Conservation (phyloP, 2,888 invertebrate species). For the Apodemia duryi region DNA sequence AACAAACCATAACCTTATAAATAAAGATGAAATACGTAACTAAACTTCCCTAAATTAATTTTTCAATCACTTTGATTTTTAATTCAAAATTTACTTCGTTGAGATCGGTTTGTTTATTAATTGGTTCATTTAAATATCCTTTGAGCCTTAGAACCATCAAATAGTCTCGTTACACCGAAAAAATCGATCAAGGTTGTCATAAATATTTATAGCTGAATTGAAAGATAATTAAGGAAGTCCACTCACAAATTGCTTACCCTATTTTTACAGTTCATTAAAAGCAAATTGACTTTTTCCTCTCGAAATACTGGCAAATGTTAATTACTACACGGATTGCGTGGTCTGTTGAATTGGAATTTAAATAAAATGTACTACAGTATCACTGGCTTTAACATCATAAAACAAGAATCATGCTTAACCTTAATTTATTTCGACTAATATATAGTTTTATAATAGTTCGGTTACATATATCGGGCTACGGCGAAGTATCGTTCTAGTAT, state of each 20-base stretch:
- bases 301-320: conserved; percentile 7
- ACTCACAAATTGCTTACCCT: conserved; percentile 5
- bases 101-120: conserved; percentile 2
- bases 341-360: conserved; percentile 6
- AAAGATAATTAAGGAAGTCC: conserved; percentile 2
- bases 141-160: background rate
- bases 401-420: too few relatives aligned
- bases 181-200: conserved; percentile 9
- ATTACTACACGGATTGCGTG: conserved; percentile 3
- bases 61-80: conserved; percentile 1
- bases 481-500: too few relatives aligned
- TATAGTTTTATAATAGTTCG: too few relatives aligned
- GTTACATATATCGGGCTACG: too few relatives aligned
- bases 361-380: conserved; percentile 2
- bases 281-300: conserved; percentile 10
- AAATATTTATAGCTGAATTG: conserved; percentile 1
- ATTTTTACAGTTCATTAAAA: conserved; percentile 7
- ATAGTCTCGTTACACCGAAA: background rate
- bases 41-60: background rate
- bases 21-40: background rate
- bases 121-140: conserved; percentile 10
- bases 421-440: too few relatives aligned
- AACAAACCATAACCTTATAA: too few relatives aligned
- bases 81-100: background rate
- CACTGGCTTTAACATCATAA: background rate